Conservation (phyloP, 2,113 vertebrate genomes). For the Chloropsis hardwickii region DNA sequence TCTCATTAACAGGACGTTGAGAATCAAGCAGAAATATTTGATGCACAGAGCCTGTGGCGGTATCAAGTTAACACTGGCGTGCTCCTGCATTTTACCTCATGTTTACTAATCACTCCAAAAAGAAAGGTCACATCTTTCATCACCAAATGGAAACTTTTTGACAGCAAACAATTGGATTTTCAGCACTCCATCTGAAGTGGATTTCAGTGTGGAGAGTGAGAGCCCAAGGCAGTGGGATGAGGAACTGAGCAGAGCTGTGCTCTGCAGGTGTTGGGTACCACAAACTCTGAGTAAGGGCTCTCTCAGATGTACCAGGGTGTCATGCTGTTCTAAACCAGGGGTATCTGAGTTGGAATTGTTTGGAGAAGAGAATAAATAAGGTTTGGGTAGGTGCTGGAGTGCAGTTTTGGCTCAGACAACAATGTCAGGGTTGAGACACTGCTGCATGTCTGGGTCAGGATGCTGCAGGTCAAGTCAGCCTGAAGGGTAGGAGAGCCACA, state of each 20-base stretch:
- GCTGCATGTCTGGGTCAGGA: background rate
- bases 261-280: background rate
- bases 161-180: slow-evolving; percentile 7
- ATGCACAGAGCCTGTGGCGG: slow-evolving; percentile 35
- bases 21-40: slow-evolving; percentile 53
- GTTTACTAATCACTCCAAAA: slow-evolving; percentile 58
- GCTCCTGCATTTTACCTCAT: background rate
- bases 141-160: slow-evolving; percentile 30
- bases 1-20: slow-evolving; percentile 49
- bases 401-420: background rate
- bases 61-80: slow-evolving; percentile 10
- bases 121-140: slow-evolving; percentile 56
- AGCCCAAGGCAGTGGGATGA: background rate
- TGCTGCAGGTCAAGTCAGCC: background rate
- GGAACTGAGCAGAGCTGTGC: background rate
- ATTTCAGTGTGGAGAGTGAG: background rate
- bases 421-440: background rate
- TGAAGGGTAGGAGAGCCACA: background rate
- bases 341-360: background rate
- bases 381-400: background rate
- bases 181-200: background rate
- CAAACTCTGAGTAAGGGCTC: background rate
- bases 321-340: background rate
- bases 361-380: background rate
- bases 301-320: background rate